These are phyloP conservation scores for Saccostrea echinata DNA, from an alignment of 1,140 invertebrate genomes.

Conservation along the genomic window DNA sequence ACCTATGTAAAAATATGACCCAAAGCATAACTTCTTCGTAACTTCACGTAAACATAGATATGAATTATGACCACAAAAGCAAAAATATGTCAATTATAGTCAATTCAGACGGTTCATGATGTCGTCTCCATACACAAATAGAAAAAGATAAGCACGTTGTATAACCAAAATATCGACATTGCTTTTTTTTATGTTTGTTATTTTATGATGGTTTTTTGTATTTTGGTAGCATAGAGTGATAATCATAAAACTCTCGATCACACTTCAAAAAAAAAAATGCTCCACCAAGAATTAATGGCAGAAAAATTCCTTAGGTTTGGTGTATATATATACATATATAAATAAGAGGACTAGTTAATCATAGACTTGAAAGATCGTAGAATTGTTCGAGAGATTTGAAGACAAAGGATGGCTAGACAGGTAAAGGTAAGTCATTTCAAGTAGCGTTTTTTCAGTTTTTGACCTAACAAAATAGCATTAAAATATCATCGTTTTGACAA, in stretches of 20 bases:
- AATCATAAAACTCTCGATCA: not conserved
- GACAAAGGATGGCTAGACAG: not conserved
- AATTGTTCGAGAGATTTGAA: not conserved
- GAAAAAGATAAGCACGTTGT: not conserved
- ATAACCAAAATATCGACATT: not conserved
- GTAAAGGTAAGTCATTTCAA: not conserved
- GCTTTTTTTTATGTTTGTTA: not conserved
- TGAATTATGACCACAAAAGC: not conserved
- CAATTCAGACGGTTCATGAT: not conserved
- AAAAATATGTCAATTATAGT: not conserved
- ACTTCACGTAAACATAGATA: not conserved
- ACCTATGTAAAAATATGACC: not conserved
- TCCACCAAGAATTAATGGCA: too few species aligned
- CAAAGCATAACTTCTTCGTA: not conserved
- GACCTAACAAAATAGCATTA: too few species aligned
- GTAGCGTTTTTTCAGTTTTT: not conserved
- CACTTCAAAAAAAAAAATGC: not conserved
- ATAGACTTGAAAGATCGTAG: not conserved
- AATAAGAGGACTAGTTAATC: not conserved
- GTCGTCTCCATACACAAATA: conserved; percentile 1
- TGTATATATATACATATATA: not conserved
- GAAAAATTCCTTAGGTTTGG: too few species aligned
- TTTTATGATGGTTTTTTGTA: not conserved
- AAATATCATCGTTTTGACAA: too few species aligned
- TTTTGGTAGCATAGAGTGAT: not conserved